Conservation (phyloP, 2,888 invertebrate species). For the Dyspetes luteomarginatus region DNA sequence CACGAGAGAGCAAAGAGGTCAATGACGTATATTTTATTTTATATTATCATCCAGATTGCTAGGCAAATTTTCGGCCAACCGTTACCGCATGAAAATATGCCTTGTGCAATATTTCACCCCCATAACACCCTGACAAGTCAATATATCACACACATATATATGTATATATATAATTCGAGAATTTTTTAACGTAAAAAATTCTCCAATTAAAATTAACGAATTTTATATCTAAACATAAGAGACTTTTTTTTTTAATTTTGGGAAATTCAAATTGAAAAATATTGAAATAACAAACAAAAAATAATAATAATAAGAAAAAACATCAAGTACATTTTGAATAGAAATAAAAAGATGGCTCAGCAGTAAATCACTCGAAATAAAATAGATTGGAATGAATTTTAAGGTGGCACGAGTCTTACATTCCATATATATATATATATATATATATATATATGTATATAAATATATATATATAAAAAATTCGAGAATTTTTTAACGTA, state of each 20-base stretch:
- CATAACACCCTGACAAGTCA: not conserved
- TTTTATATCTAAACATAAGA: too few relatives aligned
- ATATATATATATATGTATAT: too few relatives aligned
- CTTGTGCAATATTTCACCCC: not conserved
- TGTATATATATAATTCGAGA: too few relatives aligned
- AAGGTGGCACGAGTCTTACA: constrained; percentile 27
- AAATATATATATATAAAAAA: too few relatives aligned
- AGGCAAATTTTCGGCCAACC: constrained; percentile 37
- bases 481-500: too few relatives aligned
- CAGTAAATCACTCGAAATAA: constrained; percentile 26
- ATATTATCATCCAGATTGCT: constrained; percentile 50
- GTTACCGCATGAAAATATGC: not conserved
- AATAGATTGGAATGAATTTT: not conserved
- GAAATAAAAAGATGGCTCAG: not conserved
- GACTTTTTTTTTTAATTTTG: too few relatives aligned
- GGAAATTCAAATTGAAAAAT: not conserved
- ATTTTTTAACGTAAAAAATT: too few relatives aligned
- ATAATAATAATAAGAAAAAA: too few relatives aligned
- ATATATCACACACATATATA: not conserved
- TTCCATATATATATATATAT: too few relatives aligned
- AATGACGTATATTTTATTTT: constrained; percentile 19
- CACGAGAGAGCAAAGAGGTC: constrained; percentile 33
- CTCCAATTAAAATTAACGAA: too few relatives aligned
- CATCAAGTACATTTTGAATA: too few relatives aligned
- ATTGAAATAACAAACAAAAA: not conserved